Percentiles rank a stretch among this genome's conserved stretches.
Evolutionary conservation across 1,140 invertebrate genomes (phyloP).

Genomic region (Cyclina sinensis): DNA sequence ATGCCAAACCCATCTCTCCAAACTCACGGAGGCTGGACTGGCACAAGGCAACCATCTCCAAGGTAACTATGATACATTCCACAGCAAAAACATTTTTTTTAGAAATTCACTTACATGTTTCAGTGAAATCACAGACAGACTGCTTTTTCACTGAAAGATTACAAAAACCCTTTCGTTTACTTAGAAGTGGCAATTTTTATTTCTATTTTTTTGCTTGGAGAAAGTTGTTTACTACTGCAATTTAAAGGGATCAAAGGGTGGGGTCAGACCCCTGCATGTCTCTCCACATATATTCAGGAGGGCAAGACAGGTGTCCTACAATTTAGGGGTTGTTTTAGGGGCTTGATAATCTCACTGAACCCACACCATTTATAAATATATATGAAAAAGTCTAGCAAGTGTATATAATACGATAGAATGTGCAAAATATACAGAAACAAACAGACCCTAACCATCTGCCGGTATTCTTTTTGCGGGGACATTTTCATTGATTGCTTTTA

Average conservation of each 20-base stretch:
- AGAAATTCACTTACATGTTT: too few species aligned
- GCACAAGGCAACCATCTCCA: slow-evolving; percentile 16
- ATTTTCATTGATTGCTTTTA: neutral
- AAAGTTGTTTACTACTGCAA: neutral
- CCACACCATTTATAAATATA: neutral
- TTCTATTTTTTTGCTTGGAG: neutral
- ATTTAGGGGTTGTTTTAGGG: slow-evolving; percentile 18
- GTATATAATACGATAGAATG: neutral
- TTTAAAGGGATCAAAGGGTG: neutral
- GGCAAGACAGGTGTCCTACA: slow-evolving; percentile 61
- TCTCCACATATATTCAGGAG: slow-evolving; percentile 39
- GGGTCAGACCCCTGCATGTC: slow-evolving; percentile 63
- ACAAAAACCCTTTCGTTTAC: too few species aligned
- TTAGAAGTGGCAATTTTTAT: too few species aligned
- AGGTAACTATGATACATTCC: too few species aligned
- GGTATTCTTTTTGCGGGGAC: too few species aligned
- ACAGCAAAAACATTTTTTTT: too few species aligned
- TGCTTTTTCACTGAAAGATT: neutral
- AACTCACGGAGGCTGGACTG: slow-evolving; percentile 45
- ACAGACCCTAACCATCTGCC: neutral
- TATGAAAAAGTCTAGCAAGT: slow-evolving; percentile 13
- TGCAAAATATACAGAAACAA: neutral
- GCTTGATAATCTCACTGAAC: neutral
- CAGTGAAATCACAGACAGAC: too few species aligned
- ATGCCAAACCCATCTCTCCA: slow-evolving; percentile 49